A percentile compares a stretch with the other conserved stretches of the same genome.
Conservation (phyloP, 2,888 invertebrate genomes). For the Meloe dianella region DNA sequence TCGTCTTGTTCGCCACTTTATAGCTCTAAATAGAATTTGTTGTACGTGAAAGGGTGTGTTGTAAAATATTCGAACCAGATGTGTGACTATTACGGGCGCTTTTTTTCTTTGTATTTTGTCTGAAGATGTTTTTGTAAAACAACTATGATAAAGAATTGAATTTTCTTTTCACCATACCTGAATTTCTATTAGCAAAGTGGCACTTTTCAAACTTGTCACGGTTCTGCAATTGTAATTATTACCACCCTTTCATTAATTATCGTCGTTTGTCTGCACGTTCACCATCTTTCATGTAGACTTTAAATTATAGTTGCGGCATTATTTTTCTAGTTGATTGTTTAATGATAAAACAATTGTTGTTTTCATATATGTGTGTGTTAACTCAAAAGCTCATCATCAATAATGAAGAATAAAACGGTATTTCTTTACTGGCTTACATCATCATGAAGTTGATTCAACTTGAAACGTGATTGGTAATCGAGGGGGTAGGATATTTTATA, state of each 20-base stretch:
- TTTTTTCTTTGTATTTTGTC: neutral
- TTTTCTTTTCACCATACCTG: neutral
- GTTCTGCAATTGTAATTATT: conserved; percentile 13
- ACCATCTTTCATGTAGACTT: conserved; percentile 7
- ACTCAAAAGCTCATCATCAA: neutral
- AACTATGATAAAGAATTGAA: neutral
- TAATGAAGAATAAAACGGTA: neutral
- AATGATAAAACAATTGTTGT: no score
- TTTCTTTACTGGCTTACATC: neutral
- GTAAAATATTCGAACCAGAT: conserved; percentile 40
- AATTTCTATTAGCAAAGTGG: neutral
- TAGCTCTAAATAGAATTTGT: neutral
- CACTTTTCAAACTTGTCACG: neutral
- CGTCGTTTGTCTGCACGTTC: conserved; percentile 25
- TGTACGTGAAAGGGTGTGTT: conserved; percentile 33
- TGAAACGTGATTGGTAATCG: neutral
- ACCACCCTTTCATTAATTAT: conserved; percentile 28
- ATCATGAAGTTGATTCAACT: conserved; percentile 1
- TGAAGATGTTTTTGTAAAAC: neutral
- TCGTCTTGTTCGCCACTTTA: neutral
- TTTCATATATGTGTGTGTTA: no score
- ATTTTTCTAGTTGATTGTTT: no score
- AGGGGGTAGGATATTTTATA: no score
- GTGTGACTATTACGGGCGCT: conserved; percentile 24
- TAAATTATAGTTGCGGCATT: conserved; percentile 28